Conservation (phyloP, 2,888 invertebrate genomes). For the Gymnoscelis rufifasciata region DNA sequence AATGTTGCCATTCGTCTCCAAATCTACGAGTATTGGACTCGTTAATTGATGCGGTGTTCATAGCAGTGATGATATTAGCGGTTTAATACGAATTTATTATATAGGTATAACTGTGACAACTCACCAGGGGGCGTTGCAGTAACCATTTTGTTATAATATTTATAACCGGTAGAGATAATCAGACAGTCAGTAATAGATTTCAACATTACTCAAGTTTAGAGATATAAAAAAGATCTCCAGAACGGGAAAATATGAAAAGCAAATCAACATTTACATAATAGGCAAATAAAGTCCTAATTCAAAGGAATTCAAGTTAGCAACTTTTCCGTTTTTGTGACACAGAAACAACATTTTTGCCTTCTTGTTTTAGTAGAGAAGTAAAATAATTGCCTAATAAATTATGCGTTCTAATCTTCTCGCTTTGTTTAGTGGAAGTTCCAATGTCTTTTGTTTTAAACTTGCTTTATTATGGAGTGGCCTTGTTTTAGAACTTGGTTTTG, state of each 20-base stretch:
- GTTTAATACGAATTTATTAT: too few species aligned
- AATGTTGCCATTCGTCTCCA: too few species aligned
- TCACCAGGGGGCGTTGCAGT: too few species aligned
- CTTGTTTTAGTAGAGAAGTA: constrained; percentile 23
- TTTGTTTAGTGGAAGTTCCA: constrained; percentile 34
- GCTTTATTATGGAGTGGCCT: constrained; percentile 10
- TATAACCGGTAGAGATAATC: too few species aligned
- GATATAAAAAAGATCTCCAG: background rate
- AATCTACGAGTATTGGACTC: too few species aligned
- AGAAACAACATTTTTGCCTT: constrained; percentile 27
- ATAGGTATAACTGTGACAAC: too few species aligned
- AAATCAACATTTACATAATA: constrained; percentile 4
- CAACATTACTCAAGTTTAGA: too few species aligned
- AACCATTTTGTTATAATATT: too few species aligned
- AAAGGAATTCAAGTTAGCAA: constrained; percentile 11
- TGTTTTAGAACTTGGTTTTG: background rate
- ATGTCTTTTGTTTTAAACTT: constrained; percentile 26
- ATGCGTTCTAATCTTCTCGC: constrained; percentile 32
- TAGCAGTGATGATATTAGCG: too few species aligned
- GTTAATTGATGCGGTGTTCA: too few species aligned
- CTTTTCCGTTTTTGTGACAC: constrained; percentile 14
- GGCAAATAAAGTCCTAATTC: background rate
- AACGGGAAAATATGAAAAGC: background rate
- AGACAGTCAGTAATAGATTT: too few species aligned
- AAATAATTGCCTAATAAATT: constrained; percentile 43